Evolutionary conservation across 2,113 vertebrate species (phyloP).

Genomic region (Nothobranchius furzeri): DNA sequence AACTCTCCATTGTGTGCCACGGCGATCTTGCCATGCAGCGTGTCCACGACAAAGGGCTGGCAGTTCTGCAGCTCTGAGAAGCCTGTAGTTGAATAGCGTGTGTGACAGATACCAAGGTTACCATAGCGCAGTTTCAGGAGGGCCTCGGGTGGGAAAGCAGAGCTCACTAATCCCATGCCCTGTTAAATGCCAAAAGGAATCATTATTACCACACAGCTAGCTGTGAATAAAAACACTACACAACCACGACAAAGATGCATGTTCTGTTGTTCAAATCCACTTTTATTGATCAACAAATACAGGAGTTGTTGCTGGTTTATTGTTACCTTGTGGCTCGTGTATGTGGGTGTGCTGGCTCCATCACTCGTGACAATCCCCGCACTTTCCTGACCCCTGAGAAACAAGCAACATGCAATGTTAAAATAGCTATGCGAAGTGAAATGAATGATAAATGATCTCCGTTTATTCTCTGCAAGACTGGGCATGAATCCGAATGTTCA

Average conservation of each 20-base stretch:
- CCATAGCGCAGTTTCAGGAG: constrained; percentile 90
- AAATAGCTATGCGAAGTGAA: background rate
- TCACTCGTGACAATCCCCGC: constrained; percentile 96
- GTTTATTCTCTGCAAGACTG: constrained; percentile 4
- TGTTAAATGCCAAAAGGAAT: constrained; percentile 49
- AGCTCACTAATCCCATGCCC: constrained; percentile 96
- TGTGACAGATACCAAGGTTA: constrained; percentile 96
- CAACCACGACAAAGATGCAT: background rate
- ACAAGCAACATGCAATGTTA: constrained; percentile 20
- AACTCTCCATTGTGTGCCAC: constrained; percentile 97
- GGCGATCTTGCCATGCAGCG: constrained; percentile 94
- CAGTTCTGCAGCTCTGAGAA: constrained; percentile 96
- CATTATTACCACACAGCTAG: background rate
- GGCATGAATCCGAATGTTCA: constrained; percentile 12
- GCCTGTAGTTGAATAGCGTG: constrained; percentile 93
- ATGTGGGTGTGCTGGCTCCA: constrained; percentile 86
- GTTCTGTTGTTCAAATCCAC: background rate
- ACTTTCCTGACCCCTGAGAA: constrained; percentile 93
- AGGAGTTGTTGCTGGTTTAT: background rate
- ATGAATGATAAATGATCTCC: background rate
- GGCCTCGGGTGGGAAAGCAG: constrained; percentile 88
- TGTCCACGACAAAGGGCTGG: constrained; percentile 98
- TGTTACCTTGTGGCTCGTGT: constrained; percentile 93
- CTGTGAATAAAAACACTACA: background rate
- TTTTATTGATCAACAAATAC: background rate